phyloP scores from a whole-genome alignment of 2,888 invertebrate genomes.

The Agriotes lineatus region DNA sequence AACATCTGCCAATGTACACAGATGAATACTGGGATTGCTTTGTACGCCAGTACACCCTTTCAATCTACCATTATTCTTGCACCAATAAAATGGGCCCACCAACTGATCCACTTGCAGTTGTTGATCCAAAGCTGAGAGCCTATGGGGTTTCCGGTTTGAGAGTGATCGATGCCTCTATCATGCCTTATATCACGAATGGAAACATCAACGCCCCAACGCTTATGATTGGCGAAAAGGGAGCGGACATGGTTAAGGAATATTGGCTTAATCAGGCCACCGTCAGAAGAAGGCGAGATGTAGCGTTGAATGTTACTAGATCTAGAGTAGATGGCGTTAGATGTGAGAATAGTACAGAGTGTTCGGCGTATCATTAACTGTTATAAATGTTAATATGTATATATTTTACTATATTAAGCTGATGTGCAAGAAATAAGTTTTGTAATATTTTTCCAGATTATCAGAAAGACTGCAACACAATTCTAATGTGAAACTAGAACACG shows the following conservation, averaged over 20 bases:
- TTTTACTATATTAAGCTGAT: too few relatives aligned
- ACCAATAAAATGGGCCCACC: constrained; percentile 88
- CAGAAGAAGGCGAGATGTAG: background rate
- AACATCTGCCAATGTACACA: constrained; percentile 80
- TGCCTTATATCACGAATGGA: constrained; percentile 88
- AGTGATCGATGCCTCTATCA: constrained; percentile 88
- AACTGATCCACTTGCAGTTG: constrained; percentile 83
- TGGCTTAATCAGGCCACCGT: constrained; percentile 67
- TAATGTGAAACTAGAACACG: too few relatives aligned
- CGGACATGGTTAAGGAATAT: constrained; percentile 81
- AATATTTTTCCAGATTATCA: too few relatives aligned
- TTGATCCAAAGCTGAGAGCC: constrained; percentile 82
- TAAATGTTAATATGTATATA: too few relatives aligned
- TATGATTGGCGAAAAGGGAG: constrained; percentile 89
- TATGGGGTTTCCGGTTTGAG: constrained; percentile 83
- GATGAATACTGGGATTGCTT: constrained; percentile 92
- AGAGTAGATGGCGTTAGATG: background rate
- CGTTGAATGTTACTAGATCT: background rate
- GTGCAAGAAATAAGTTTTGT: too few relatives aligned
- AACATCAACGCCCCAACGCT: constrained; percentile 89
- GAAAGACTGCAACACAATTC: too few relatives aligned
- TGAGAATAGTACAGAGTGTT: background rate
- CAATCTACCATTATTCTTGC: constrained; percentile 88
- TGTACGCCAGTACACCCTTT: constrained; percentile 87
- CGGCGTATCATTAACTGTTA: background rate